Conservation (phyloP, 2,888 invertebrate species). For the Asteroscopus sphinx region DNA sequence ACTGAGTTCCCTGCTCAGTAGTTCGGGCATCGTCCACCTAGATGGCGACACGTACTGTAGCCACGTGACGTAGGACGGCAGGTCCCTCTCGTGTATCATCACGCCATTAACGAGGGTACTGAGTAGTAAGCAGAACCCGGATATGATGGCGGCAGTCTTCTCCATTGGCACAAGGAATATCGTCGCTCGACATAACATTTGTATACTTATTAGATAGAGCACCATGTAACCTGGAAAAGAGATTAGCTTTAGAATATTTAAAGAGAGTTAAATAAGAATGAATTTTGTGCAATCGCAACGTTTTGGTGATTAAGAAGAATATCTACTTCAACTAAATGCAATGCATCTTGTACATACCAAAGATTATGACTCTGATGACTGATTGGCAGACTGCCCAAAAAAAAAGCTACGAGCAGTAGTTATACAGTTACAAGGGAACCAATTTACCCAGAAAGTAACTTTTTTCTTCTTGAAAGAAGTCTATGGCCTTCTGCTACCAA, state of each 20-base stretch:
- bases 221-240: slow-evolving; percentile 91
- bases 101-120: slow-evolving; percentile 92
- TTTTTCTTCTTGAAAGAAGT: too few relatives aligned
- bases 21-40: slow-evolving; percentile 92
- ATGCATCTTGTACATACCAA: too few relatives aligned
- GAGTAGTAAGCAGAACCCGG: slow-evolving; percentile 91
- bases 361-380: too few relatives aligned
- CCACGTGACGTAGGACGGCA: slow-evolving; percentile 92
- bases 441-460: too few relatives aligned
- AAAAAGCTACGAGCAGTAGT: too few relatives aligned
- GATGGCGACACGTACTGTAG: slow-evolving; percentile 92
- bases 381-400: too few relatives aligned
- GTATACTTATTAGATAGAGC: slow-evolving; percentile 92
- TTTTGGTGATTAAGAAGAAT: too few relatives aligned
- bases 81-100: slow-evolving; percentile 91
- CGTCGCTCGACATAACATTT: slow-evolving; percentile 92
- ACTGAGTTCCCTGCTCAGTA: slow-evolving; percentile 92
- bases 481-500: too few relatives aligned
- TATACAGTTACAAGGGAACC: too few relatives aligned
- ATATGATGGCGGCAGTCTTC: slow-evolving; percentile 91
- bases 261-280: too few relatives aligned
- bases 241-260: not conserved
- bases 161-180: slow-evolving; percentile 92
- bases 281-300: too few relatives aligned
- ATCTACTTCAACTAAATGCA: too few relatives aligned